Conservation (phyloP, 2,797 vertebrate genomes). For the Pipistrellus pygmaeus region DNA sequence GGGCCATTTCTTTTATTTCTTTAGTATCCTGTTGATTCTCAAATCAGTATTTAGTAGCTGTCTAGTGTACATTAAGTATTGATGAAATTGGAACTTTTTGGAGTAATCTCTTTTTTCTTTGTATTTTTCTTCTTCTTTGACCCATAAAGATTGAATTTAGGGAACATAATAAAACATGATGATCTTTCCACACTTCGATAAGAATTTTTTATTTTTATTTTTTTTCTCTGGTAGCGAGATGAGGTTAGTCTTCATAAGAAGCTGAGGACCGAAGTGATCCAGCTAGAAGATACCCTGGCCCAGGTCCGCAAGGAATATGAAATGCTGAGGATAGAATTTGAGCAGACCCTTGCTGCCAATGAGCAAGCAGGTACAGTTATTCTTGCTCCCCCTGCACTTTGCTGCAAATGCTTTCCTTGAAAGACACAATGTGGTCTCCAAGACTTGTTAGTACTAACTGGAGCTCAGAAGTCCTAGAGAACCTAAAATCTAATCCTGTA, state of each 20-base stretch:
- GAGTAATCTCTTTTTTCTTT: not conserved
- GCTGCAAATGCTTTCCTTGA: not conserved
- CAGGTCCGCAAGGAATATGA: conserved; percentile 99
- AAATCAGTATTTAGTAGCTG: not conserved
- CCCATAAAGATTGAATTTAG: conserved; percentile 30
- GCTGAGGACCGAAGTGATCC: conserved; percentile 97
- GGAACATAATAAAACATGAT: conserved; percentile 35
- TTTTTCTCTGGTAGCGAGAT: conserved; percentile 90
- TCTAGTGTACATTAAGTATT: not conserved
- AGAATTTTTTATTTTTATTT: conserved; percentile 24
- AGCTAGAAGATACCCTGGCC: conserved; percentile 97
- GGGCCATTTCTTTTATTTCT: conserved; percentile 16
- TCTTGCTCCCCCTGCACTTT: not conserved
- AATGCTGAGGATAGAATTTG: conserved; percentile 98
- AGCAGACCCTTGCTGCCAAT: conserved; percentile 98
- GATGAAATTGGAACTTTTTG: not conserved
- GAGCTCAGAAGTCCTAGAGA: not conserved
- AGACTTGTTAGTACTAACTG: not conserved
- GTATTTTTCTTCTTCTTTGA: not conserved
- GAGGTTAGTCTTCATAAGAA: conserved; percentile 98
- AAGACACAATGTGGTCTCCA: not conserved
- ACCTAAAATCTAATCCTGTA: not conserved
- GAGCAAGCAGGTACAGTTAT: conserved; percentile 95
- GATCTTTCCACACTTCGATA: conserved; percentile 9
- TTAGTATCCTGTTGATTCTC: not conserved